Evolutionary conservation across 2,113 vertebrate species (phyloP).

Genomic region (Gnathonemus longibarbis): DNA sequence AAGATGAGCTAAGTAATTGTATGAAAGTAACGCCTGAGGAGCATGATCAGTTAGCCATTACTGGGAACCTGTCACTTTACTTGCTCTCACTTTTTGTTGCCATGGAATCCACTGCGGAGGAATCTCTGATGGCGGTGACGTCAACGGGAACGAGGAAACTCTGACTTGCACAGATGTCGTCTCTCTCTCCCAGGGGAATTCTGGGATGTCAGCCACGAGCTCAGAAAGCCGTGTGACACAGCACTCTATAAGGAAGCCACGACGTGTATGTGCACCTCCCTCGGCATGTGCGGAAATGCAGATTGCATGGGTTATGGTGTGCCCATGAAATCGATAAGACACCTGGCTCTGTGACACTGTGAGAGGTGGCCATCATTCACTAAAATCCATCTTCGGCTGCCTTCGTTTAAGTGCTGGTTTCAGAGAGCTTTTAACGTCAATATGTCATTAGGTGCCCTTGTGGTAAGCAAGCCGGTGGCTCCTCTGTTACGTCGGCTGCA

Average conservation of each 20-base stretch:
- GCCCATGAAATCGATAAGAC: background rate
- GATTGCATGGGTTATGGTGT: background rate
- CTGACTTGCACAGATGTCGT: background rate
- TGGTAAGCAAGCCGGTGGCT: background rate
- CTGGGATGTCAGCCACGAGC: background rate
- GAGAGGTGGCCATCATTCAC: too few species aligned
- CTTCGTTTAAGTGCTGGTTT: background rate
- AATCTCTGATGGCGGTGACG: background rate
- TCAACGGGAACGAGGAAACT: background rate
- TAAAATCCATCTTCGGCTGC: background rate
- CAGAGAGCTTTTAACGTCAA: background rate
- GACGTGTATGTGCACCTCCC: background rate
- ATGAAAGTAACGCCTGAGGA: background rate
- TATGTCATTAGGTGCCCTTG: background rate
- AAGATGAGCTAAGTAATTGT: background rate
- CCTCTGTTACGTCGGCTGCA: background rate
- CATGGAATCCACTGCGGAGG: conserved; percentile 2
- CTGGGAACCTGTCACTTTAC: background rate
- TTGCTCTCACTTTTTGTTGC: background rate
- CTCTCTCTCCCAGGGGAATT: background rate
- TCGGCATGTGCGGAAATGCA: background rate
- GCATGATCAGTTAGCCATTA: background rate
- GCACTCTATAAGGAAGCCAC: background rate
- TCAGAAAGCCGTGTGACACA: background rate
- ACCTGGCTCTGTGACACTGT: background rate